These are phyloP conservation scores for Pollimyrus isidori DNA, from an alignment of 2,113 vertebrate genomes.

Conservation along the genomic window DNA sequence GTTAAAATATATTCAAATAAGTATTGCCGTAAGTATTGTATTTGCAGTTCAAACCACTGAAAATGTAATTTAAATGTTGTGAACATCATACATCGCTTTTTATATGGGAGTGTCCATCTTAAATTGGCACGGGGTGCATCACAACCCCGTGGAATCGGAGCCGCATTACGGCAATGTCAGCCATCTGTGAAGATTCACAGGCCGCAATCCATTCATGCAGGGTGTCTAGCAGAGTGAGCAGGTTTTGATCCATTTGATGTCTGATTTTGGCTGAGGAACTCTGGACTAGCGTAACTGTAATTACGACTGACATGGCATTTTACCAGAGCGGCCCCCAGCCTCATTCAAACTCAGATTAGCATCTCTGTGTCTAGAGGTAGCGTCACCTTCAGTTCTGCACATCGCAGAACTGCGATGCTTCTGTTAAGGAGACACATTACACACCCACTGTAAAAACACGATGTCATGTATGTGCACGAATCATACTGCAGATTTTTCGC, in stretches of 20 bases:
- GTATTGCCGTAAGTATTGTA: not conserved
- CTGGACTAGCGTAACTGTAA: not conserved
- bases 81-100: not conserved
- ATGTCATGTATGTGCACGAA: not conserved
- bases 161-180: not conserved
- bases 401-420: not conserved
- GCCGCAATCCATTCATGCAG: not conserved
- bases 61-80: not conserved
- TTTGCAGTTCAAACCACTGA: not conserved
- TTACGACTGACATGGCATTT: not conserved
- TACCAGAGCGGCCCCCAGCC: not conserved
- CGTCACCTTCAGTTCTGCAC: not conserved
- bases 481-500: not conserved
- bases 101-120: not conserved
- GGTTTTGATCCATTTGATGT: not conserved
- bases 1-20: not conserved
- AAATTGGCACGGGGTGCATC: not conserved
- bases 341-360: not conserved
- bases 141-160: not conserved
- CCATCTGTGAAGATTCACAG: not conserved
- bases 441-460: not conserved
- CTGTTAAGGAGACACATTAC: not conserved
- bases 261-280: not conserved
- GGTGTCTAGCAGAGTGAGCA: not conserved
- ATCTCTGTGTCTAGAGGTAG: not conserved